Conservation (phyloP, 2,113 vertebrate species). For the Chaetodon trifascialis region DNA sequence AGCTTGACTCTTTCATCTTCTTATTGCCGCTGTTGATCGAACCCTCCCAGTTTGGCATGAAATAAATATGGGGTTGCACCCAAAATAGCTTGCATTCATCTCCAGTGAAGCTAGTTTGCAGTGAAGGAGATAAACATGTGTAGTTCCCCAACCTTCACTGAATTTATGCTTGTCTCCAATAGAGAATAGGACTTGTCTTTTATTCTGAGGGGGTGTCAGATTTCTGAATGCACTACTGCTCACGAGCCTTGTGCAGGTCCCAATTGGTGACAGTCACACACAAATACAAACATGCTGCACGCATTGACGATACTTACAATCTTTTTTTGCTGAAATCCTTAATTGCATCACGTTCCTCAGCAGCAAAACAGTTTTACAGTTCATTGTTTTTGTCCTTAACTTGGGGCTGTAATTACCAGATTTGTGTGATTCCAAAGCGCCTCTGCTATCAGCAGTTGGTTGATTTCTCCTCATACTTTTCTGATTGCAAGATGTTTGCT, state of each 20-base stretch:
- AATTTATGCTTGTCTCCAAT: conserved; percentile 35
- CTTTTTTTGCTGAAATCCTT: conserved; percentile 1
- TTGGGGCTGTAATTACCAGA: neutral
- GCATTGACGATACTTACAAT: conserved; percentile 4
- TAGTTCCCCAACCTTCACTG: conserved; percentile 19
- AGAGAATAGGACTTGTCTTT: conserved; percentile 57
- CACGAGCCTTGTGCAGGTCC: conserved; percentile 40
- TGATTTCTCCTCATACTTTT: conserved; percentile 30
- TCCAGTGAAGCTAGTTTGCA: conserved; percentile 37
- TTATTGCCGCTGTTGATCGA: conserved; percentile 11
- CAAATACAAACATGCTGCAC: conserved; percentile 45
- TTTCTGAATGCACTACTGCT: conserved; percentile 65
- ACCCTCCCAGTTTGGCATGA: conserved; percentile 10
- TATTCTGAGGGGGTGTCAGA: conserved; percentile 59
- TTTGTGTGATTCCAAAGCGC: conserved; percentile 11
- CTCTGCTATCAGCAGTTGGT: neutral
- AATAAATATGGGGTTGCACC: conserved; percentile 8
- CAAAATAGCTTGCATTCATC: conserved; percentile 26
- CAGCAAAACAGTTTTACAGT: neutral
- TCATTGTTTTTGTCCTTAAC: conserved; percentile 20
- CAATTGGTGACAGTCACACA: conserved; percentile 58
- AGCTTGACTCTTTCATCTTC: conserved; percentile 10
- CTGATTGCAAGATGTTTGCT: conserved; percentile 41
- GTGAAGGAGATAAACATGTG: conserved; percentile 43
- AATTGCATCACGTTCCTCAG: conserved; percentile 16